A percentile compares a stretch with the other conserved stretches of the same genome.
phyloP scores from a whole-genome alignment of 2,113 vertebrate genomes.

The Otolemur garnettii region DNA sequence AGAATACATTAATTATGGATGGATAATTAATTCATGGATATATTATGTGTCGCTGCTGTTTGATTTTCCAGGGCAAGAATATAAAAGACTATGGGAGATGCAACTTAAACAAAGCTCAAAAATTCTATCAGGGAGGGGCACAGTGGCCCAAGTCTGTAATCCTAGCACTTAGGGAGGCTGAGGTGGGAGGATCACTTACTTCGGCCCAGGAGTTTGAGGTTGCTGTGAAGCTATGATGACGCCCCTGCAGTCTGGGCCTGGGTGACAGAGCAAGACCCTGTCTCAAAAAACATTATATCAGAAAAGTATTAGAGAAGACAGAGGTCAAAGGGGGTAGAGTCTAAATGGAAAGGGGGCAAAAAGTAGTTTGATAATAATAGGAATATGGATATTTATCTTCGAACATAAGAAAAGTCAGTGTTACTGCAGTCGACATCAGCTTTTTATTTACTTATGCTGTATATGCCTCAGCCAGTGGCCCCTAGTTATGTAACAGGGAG shows the following conservation, averaged over 20 bases:
- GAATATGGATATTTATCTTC: not conserved
- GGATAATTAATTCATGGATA: not conserved
- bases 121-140: not conserved
- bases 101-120: not conserved
- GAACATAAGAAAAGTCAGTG: not conserved
- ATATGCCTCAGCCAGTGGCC: not conserved
- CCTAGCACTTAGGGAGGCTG: too few species aligned
- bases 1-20: not conserved
- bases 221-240: too few species aligned
- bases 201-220: too few species aligned
- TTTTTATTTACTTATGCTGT: not conserved
- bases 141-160: too few species aligned
- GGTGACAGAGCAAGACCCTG: too few species aligned
- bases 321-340: not conserved
- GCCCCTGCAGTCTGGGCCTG: too few species aligned
- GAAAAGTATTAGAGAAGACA: not conserved
- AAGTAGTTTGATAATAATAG: not conserved
- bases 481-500: not conserved
- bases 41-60: not conserved
- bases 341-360: not conserved
- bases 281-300: not conserved
- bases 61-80: conserved; percentile 10
- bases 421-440: not conserved
- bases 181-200: too few species aligned
- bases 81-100: not conserved